phyloP scores from a whole-genome alignment of 2,797 vertebrate species.

The Cygnus olor region DNA sequence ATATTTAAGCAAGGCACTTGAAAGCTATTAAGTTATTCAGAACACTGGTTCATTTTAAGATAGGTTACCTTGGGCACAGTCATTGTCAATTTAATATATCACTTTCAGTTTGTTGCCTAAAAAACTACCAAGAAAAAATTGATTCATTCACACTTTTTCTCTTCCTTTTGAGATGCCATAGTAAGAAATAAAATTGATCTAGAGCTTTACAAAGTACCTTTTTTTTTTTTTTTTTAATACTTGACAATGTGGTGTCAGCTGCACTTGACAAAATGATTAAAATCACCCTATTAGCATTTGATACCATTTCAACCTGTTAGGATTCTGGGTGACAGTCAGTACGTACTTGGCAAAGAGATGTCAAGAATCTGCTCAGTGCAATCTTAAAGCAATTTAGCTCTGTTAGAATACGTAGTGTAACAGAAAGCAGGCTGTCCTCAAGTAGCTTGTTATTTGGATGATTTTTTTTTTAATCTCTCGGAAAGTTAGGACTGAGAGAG shows the following conservation, averaged over 20 bases:
- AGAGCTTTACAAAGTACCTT: background rate
- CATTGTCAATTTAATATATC: background rate
- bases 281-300: background rate
- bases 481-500: background rate
- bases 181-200: background rate
- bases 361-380: background rate
- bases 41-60: background rate
- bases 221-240: background rate
- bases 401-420: background rate
- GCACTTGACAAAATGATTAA: background rate
- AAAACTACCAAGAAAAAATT: background rate
- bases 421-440: background rate
- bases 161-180: background rate
- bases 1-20: background rate
- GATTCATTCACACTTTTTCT: background rate
- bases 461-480: background rate
- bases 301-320: background rate
- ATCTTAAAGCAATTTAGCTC: constrained; percentile 16
- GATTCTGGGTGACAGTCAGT: background rate
- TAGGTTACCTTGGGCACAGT: background rate
- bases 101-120: background rate
- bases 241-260: background rate
- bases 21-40: background rate
- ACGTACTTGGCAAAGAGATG: background rate
- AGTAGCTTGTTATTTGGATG: background rate